Evolutionary conservation across 2,888 invertebrate genomes (phyloP).

Genomic region (Eupsilia transversa): DNA sequence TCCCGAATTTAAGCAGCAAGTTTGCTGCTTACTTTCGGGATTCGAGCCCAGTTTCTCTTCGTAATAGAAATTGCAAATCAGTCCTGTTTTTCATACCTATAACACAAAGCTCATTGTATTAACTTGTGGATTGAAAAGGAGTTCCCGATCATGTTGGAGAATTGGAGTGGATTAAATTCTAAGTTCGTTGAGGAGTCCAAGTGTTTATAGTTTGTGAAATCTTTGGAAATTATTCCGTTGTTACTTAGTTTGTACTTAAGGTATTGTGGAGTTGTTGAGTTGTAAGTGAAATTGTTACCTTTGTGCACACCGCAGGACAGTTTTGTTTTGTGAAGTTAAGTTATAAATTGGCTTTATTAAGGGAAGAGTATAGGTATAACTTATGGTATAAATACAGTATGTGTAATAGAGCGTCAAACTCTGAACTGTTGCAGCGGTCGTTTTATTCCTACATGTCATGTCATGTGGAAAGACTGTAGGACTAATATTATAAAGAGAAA

Average conservation of each 20-base stretch:
- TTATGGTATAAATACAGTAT: neutral
- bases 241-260: constrained; percentile 44
- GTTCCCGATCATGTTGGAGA: constrained; percentile 78
- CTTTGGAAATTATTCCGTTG: constrained; percentile 64
- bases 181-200: constrained; percentile 70
- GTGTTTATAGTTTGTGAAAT: constrained; percentile 66
- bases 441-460: no score
- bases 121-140: constrained; percentile 79
- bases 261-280: constrained; percentile 13
- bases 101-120: constrained; percentile 81
- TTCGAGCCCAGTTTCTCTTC: constrained; percentile 44
- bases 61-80: constrained; percentile 66
- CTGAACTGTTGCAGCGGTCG: neutral
- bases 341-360: neutral
- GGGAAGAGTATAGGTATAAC: neutral
- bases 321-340: neutral
- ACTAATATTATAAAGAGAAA: neutral
- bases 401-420: no score
- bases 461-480: neutral
- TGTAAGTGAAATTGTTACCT: constrained; percentile 23
- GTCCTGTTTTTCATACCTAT: constrained; percentile 66
- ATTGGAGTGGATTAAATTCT: constrained; percentile 84
- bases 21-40: constrained; percentile 40
- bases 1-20: constrained; percentile 35
- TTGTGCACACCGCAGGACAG: constrained; percentile 13